phyloP scores from a whole-genome alignment of 1,140 invertebrate genomes.

The Drosophila sp. region DNA sequence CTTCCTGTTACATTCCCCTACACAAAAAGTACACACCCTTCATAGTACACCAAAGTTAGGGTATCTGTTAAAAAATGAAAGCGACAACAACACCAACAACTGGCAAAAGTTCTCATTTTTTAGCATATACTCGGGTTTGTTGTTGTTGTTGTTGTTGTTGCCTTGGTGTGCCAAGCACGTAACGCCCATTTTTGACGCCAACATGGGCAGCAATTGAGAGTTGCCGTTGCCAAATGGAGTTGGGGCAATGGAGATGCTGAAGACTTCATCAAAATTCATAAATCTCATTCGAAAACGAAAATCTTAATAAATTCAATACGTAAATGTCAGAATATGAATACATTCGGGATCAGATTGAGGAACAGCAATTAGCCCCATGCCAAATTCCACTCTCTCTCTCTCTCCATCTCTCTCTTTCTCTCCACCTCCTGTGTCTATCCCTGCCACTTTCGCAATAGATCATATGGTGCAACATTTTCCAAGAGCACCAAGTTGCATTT shows the following conservation, averaged over 20 bases:
- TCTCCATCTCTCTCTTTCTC: not conserved
- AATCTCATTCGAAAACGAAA: slow-evolving; percentile 55
- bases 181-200: slow-evolving; percentile 77
- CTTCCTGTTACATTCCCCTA: no score
- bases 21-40: not conserved
- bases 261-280: slow-evolving; percentile 38
- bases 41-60: not conserved
- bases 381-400: not conserved
- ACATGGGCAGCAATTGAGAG: slow-evolving; percentile 43
- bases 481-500: slow-evolving; percentile 76
- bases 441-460: slow-evolving; percentile 54
- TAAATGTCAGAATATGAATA: slow-evolving; percentile 31
- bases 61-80: not conserved
- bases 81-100: slow-evolving; percentile 3
- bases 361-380: not conserved
- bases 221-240: slow-evolving; percentile 48
- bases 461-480: slow-evolving; percentile 70
- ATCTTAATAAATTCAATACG: slow-evolving; percentile 11
- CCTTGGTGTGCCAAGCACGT: slow-evolving; percentile 16
- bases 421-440: no score
- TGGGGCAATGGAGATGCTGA: slow-evolving; percentile 7
- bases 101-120: slow-evolving; percentile 36
- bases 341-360: not conserved
- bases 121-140: not conserved
- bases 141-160: slow-evolving; percentile 18